Percentiles rank a stretch among this genome's conserved stretches.
Evolutionary conservation across 2,888 invertebrate genomes (phyloP).

Genomic region (Eudasyphora cyanicolor): DNA sequence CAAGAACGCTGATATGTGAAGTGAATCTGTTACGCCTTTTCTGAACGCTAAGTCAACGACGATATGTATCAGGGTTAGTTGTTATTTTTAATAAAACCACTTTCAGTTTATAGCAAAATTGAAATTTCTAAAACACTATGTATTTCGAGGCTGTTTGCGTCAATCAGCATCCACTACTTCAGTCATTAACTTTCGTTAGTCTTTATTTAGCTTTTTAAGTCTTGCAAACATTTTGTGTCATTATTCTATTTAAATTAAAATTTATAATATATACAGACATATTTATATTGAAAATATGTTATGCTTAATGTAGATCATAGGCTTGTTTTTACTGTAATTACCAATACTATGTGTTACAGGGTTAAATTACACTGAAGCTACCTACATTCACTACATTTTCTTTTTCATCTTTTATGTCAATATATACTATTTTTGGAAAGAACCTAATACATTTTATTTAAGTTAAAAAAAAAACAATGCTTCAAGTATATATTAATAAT

Average conservation of each 20-base stretch:
- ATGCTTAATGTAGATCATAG: constrained; percentile 21
- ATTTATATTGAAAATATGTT: constrained; percentile 6
- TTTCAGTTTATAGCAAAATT: background rate
- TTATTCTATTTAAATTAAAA: constrained; percentile 6
- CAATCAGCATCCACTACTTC: background rate
- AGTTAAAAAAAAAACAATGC: background rate
- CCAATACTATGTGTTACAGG: background rate
- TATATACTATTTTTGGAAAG: background rate
- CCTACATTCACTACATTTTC: background rate
- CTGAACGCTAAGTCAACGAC: too few relatives aligned
- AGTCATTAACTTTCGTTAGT: constrained; percentile 14
- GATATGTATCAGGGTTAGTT: background rate
- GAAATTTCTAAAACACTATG: background rate
- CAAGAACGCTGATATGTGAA: too few relatives aligned
- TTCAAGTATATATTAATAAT: background rate
- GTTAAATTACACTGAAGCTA: background rate
- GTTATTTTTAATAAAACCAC: background rate
- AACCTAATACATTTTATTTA: background rate
- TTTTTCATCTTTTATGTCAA: background rate
- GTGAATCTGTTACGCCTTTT: too few relatives aligned
- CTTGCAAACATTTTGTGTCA: background rate
- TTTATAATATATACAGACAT: too few relatives aligned
- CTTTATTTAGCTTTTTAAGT: background rate
- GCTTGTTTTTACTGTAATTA: constrained; percentile 14
- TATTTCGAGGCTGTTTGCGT: background rate